These are phyloP conservation scores for Lates japonicus DNA, from an alignment of 2,797 vertebrate genomes.

Conservation along the genomic window DNA sequence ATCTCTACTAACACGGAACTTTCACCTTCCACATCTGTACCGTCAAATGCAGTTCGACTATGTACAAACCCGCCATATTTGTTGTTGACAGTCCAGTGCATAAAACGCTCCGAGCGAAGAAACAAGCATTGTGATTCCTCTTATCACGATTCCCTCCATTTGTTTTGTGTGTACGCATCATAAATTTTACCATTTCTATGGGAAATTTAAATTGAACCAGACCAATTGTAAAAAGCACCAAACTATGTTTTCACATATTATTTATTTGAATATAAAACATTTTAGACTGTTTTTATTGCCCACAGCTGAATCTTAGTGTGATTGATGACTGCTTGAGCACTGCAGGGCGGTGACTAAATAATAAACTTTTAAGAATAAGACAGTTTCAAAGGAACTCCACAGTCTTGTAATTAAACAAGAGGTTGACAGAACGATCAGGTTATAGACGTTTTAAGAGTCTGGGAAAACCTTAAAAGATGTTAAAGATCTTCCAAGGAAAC, in stretches of 20 bases:
- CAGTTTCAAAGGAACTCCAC: too few species aligned
- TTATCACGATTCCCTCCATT: neutral
- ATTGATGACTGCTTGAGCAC: too few species aligned
- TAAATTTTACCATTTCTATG: neutral
- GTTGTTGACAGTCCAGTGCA: conserved; percentile 79
- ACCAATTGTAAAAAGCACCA: neutral
- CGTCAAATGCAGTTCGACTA: neutral
- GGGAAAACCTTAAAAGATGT: too few species aligned
- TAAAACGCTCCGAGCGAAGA: conserved; percentile 65
- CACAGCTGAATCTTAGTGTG: too few species aligned
- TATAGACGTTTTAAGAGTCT: too few species aligned
- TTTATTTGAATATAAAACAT: neutral
- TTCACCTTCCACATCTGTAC: conserved; percentile 32
- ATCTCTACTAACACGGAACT: conserved; percentile 19
- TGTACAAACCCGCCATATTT: conserved; percentile 50
- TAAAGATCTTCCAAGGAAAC: too few species aligned
- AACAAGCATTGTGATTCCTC: conserved; percentile 34
- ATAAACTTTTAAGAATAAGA: too few species aligned
- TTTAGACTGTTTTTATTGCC: too few species aligned
- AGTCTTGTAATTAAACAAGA: too few species aligned
- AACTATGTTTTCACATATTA: neutral
- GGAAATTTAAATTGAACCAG: neutral
- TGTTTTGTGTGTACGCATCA: neutral
- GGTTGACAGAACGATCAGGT: too few species aligned
- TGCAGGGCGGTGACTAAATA: too few species aligned